Evolutionary conservation across 2,888 invertebrate species (phyloP), one percentile per base, ranked within the genome.

Genomic region (Ophraella communa): DNA sequence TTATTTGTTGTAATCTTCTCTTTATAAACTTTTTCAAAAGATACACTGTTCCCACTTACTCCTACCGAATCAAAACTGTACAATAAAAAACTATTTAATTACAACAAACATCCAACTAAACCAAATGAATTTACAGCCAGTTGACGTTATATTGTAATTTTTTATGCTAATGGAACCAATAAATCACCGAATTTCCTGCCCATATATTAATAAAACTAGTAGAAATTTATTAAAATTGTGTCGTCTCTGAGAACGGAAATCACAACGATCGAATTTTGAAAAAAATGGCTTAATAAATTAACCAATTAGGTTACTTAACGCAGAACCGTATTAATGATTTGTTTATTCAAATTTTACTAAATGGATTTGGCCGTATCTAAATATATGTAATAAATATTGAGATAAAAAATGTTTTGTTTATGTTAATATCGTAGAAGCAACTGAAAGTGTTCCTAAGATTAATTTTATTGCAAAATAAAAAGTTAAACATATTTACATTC

Each of bases 151-250:
- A 24, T 58, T 53, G 27, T 27, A 10, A 56, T 17, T 45, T 42
- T 57, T 56, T 61, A 60, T 65, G 65, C 30, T 35, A 56, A 65
- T 65, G 44, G 14, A 18, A 24, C 51, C 33, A 52, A 65, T 65
- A 65, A 57, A 65, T 65, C 65, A 65, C 65, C 30, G 24, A 49
- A 42, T 56, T 59, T 65, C 59, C 56, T 61, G 55, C 17, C 21
- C 27, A 39, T 49, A 5, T 14, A 35, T 33, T 57, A 21, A 20
- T n/a, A 21, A 57, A 57, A 57, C 51, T 51, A 49, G 58, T 49
- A 33, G 20, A 47, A 58, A 49, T 58, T 58, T 58, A 58, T 58
- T 58, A 11, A 35, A 49, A 49, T 24, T 21, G 23, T 45, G 7
- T 10, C 24, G 14, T 58, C 58, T 39, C 49, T 58, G 58, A 35